Percentiles rank a stretch among this genome's conserved stretches.
Evolutionary conservation across 2,888 invertebrate species (phyloP).

Genomic region (Cryptops parisi): DNA sequence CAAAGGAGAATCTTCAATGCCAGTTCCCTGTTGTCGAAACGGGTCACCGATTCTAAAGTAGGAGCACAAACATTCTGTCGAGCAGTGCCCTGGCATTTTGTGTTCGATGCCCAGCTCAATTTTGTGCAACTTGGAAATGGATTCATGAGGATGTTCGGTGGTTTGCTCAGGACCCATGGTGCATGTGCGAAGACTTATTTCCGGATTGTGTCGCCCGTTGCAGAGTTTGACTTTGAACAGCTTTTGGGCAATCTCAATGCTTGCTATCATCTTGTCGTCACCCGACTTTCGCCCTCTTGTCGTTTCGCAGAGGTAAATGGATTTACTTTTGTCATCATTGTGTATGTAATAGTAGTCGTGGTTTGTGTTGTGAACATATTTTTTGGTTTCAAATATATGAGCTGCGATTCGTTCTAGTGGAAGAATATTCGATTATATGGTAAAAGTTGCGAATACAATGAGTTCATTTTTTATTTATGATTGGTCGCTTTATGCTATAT

Average conservation of each 20-base stretch:
- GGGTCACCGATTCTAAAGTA: conserved; percentile 19
- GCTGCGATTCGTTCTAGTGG: too few relatives aligned
- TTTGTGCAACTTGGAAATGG: conserved; percentile 22
- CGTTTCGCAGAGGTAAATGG: not conserved
- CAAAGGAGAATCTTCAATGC: not conserved
- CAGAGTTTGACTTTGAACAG: conserved; percentile 1
- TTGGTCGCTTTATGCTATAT: too few relatives aligned
- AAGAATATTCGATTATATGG: too few relatives aligned
- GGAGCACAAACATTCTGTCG: conserved; percentile 20
- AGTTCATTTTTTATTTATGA: too few relatives aligned
- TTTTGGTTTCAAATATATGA: not conserved
- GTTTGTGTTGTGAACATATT: too few relatives aligned
- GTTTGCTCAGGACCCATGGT: conserved; percentile 7
- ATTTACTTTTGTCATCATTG: too few relatives aligned
- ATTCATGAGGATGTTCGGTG: conserved; percentile 14
- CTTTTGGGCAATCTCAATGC: conserved; percentile 3
- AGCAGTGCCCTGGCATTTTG: conserved; percentile 23
- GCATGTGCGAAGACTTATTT: conserved; percentile 10
- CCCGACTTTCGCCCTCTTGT: not conserved
- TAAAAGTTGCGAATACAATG: too few relatives aligned
- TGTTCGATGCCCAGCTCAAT: conserved; percentile 20
- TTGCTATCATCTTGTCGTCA: not conserved
- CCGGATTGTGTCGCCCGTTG: conserved; percentile 5
- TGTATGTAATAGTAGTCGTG: too few relatives aligned
- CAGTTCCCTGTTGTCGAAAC: conserved; percentile 20